Evolutionary conservation across 2,797 vertebrate species (phyloP), one percentile per base, ranked within the genome.

Genomic region (Onychomys arenicola): DNA sequence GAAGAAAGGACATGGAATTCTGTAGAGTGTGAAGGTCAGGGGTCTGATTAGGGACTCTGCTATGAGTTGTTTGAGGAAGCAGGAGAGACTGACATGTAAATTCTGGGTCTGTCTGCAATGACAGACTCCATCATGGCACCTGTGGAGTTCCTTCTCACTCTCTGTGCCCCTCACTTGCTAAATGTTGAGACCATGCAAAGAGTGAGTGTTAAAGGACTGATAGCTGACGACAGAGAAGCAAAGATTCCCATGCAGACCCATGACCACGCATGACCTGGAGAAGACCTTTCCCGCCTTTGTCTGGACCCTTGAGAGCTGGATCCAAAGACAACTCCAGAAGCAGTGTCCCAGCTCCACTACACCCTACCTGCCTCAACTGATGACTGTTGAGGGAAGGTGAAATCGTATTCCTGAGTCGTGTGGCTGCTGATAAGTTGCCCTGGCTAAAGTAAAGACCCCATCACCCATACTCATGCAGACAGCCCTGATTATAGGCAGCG

Each of bases 241-340:
- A 55, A 59, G 10, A 0, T 69, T 76, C 25, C 43, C 0, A 4
- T 32, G 4, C 13, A 83, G 8, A 91, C 49, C n/a, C 80, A 75
- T 19, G 14, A 32, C 3, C 6, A 19, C 49, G 25, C 27, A 1
- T 0, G 12, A 97, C 80, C 98, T 99, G 32, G 17, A 91, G 13
- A 73, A 9, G 21, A 5, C 9, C 49, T 89, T 84, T 75, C 29
- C 37, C 4, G 87, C 1, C 6, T 9, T 23, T 19, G 16, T 61
- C 63, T 65, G 59, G 7, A 88, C 73, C n/a, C n/a, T 43, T 52
- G 25, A 89, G 59, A 85, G 6, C 7, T 7, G 34, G 61, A 3
- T 84, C 32, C 43, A 76, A n/a, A 7, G 82, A 46, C 63, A 52
- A 59, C 10, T 32, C 29, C 69, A 34, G 6, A 5, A 81, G 59